These are phyloP conservation scores for Myripristis murdjan DNA, from an alignment of 2,797 vertebrate genomes.

Conservation along the genomic window DNA sequence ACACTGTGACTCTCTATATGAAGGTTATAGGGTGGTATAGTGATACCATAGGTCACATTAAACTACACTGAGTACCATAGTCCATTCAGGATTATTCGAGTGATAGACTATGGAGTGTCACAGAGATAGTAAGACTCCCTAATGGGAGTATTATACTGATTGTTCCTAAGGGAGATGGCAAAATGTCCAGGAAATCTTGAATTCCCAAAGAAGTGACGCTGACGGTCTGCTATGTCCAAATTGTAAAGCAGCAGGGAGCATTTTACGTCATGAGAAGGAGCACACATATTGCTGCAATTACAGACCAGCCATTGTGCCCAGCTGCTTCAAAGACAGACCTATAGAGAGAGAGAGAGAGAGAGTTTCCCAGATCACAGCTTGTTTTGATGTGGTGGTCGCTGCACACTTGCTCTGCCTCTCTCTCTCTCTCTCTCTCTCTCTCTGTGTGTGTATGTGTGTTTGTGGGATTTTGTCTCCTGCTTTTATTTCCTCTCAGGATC, in stretches of 20 bases:
- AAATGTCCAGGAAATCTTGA: background rate
- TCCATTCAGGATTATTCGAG: background rate
- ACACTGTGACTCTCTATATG: too few species aligned
- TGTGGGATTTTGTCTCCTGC: background rate
- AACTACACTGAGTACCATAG: background rate
- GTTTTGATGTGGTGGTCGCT: conserved; percentile 49
- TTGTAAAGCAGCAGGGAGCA: background rate
- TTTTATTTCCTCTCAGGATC: too few species aligned
- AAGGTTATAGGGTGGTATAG: background rate
- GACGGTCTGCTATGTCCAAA: conserved; percentile 2
- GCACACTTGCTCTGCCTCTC: conserved; percentile 29
- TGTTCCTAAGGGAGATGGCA: background rate
- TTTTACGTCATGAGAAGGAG: conserved; percentile 14
- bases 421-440: too few species aligned
- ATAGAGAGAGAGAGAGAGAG: conserved; percentile 31
- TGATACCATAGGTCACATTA: background rate
- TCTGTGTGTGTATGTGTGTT: background rate
- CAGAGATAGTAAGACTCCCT: too few species aligned
- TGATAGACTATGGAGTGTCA: background rate
- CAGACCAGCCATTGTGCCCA: conserved; percentile 12
- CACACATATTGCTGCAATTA: conserved; percentile 51
- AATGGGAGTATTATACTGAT: background rate
- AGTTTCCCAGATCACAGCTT: conserved; percentile 24
- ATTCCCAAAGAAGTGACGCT: conserved; percentile 6
- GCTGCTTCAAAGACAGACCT: conserved; percentile 28